Conservation (phyloP, 2,113 vertebrate species). For the Eolophus roseicapilla region DNA sequence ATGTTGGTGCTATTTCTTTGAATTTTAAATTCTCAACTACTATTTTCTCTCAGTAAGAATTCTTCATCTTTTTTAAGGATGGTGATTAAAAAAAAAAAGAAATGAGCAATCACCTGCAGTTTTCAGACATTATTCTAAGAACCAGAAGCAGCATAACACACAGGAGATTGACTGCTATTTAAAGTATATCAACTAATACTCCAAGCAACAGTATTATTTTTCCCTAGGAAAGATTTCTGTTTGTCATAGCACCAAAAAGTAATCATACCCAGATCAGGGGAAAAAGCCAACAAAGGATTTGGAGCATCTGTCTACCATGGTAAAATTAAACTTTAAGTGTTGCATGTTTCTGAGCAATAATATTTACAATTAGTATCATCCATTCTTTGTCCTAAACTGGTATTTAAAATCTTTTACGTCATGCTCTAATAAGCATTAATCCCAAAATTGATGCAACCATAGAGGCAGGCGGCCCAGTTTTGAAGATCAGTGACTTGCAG, state of each 20-base stretch:
- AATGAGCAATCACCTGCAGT: neutral
- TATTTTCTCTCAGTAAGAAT: slow-evolving; percentile 25
- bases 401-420: neutral
- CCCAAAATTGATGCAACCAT: neutral
- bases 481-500: neutral
- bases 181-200: neutral
- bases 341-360: neutral
- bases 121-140: neutral
- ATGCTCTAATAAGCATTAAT: neutral
- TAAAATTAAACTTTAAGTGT: neutral
- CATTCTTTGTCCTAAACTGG: neutral
- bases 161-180: neutral
- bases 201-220: neutral
- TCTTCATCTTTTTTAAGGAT: neutral
- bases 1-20: slow-evolving; percentile 23
- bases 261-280: neutral
- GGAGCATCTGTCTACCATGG: neutral
- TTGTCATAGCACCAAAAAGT: neutral
- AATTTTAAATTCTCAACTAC: neutral
- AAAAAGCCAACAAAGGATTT: neutral
- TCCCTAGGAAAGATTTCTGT: neutral
- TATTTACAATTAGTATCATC: neutral
- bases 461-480: neutral
- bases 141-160: neutral
- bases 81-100: neutral